Evolutionary conservation across 1,140 invertebrate species (phyloP).

Genomic region (Heliconius himera): DNA sequence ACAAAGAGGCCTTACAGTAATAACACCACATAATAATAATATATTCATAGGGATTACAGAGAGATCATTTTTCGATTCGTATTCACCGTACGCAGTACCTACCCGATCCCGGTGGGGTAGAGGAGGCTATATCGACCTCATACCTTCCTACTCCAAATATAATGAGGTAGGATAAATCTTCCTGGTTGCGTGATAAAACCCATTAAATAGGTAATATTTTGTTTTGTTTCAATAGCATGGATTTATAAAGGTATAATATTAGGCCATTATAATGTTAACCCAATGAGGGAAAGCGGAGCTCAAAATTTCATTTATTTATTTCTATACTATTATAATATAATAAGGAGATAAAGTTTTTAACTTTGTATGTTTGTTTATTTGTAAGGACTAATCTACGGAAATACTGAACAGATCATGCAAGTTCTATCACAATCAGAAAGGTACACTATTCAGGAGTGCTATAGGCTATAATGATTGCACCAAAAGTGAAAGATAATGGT

Average conservation of each 20-base stretch:
- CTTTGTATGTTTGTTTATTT: too few species aligned
- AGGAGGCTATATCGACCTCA: too few species aligned
- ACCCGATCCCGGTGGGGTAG: too few species aligned
- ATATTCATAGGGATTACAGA: conserved; percentile 3
- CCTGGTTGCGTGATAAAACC: conserved; percentile 15
- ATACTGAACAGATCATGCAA: too few species aligned
- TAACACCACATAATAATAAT: background rate
- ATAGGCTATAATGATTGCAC: too few species aligned
- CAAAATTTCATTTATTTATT: background rate
- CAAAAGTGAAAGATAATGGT: too few species aligned
- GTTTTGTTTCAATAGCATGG: conserved; percentile 10
- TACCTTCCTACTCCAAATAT: background rate
- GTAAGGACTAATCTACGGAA: too few species aligned
- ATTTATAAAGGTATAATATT: conserved; percentile 12
- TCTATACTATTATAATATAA: background rate
- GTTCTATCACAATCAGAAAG: too few species aligned
- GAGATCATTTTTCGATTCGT: conserved; percentile 17
- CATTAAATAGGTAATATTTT: conserved; percentile 10
- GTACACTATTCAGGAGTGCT: too few species aligned
- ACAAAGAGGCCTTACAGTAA: background rate
- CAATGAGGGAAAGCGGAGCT: background rate
- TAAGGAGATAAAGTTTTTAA: too few species aligned
- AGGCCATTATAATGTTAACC: background rate
- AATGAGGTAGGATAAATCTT: conserved; percentile 20
- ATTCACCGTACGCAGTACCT: conserved; percentile 3